phyloP scores from a whole-genome alignment of 2,113 vertebrate species.

The Podarcis cretensis region DNA sequence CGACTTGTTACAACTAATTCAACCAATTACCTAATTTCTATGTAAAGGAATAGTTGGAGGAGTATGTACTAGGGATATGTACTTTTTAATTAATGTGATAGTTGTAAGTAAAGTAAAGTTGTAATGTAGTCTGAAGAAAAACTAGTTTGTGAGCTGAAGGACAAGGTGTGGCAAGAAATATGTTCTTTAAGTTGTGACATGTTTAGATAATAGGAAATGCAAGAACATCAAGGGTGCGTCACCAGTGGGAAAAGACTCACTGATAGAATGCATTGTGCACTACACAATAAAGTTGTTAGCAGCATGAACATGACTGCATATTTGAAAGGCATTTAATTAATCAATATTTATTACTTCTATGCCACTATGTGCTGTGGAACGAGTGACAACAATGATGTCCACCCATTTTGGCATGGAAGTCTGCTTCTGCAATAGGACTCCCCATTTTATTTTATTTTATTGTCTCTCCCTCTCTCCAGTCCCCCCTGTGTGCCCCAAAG shows the following conservation, averaged over 20 bases:
- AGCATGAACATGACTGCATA: slow-evolving; percentile 13
- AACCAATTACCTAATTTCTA: not conserved
- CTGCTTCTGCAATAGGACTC: too few relatives aligned
- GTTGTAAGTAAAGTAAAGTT: not conserved
- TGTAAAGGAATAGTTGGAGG: not conserved
- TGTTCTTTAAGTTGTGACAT: slow-evolving; percentile 43
- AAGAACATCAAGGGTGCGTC: not conserved
- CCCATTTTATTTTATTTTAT: too few relatives aligned
- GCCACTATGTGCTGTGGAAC: too few relatives aligned
- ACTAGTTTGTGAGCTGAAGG: not conserved
- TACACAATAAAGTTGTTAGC: slow-evolving; percentile 5
- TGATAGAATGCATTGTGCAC: not conserved
- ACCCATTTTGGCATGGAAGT: too few relatives aligned
- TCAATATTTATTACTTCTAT: not conserved
- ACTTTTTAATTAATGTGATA: not conserved
- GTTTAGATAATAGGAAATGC: slow-evolving; percentile 34
- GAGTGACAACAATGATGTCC: too few relatives aligned
- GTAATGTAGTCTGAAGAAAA: slow-evolving; percentile 1
- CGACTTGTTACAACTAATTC: not conserved
- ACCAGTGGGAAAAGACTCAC: not conserved
- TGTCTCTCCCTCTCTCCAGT: too few relatives aligned
- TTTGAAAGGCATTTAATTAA: not conserved
- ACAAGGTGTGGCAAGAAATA: not conserved
- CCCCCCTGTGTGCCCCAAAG: too few relatives aligned
- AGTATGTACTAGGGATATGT: too few relatives aligned